These are phyloP conservation scores for Balearica regulorum DNA, from an alignment of 2,797 vertebrate genomes.

Conservation along the genomic window DNA sequence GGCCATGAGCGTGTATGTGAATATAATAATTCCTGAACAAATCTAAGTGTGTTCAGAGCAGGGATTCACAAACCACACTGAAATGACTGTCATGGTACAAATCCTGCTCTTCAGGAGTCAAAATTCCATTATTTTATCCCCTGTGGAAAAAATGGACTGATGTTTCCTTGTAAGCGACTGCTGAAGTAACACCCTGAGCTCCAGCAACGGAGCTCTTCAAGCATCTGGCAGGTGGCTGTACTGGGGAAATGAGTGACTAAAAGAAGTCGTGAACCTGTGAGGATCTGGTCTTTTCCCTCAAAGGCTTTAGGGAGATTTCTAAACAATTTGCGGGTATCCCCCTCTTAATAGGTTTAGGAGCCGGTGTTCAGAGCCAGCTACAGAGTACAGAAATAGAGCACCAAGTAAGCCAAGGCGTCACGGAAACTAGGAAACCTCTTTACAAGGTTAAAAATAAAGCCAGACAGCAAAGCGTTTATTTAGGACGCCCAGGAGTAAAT, in stretches of 20 bases:
- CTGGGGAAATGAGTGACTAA: not conserved
- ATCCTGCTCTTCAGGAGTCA: not conserved
- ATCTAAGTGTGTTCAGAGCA: not conserved
- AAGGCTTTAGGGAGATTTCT: not conserved
- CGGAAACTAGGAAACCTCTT: slow-evolving; percentile 51
- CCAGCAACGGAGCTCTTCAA: not conserved
- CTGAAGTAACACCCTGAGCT: not conserved
- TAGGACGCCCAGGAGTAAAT: not conserved
- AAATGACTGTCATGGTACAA: not conserved
- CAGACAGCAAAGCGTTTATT: not conserved
- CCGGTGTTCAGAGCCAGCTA: not conserved
- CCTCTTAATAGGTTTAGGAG: slow-evolving; percentile 10
- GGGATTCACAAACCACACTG: not conserved
- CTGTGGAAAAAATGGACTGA: too few species aligned
- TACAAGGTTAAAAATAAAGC: slow-evolving; percentile 42
- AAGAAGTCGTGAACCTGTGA: not conserved
- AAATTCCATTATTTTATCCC: not conserved
- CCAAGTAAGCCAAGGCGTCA: not conserved
- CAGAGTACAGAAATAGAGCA: slow-evolving; percentile 22
- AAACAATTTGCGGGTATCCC: not conserved
- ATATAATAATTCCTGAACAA: not conserved
- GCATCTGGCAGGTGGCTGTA: not conserved
- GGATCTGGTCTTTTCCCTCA: not conserved
- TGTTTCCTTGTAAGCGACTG: fast-evolving
- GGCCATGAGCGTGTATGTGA: fast-evolving